Evolutionary conservation across 1,140 invertebrate genomes (phyloP).

Genomic region (Drosophila azteca): DNA sequence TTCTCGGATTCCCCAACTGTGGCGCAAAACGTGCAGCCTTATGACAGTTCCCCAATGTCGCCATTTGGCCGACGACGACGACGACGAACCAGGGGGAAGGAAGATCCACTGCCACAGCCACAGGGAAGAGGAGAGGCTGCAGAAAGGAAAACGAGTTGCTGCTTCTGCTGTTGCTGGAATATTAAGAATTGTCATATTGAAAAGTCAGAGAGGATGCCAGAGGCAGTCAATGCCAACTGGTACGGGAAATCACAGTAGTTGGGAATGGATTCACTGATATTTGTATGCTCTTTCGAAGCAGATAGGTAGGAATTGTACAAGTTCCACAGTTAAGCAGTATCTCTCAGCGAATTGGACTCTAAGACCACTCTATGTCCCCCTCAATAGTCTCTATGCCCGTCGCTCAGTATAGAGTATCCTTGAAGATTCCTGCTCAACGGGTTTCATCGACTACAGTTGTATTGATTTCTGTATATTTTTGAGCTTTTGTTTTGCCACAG

Average conservation of each 20-base stretch:
- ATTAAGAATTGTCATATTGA: constrained; percentile 81
- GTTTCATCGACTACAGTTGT: no score
- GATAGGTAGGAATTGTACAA: neutral
- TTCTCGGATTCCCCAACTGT: constrained; percentile 81
- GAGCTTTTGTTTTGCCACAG: no score
- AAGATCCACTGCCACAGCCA: constrained; percentile 19
- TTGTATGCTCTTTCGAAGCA: neutral
- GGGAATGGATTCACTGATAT: neutral
- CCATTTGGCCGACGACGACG: constrained; percentile 36
- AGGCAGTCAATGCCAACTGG: constrained; percentile 50
- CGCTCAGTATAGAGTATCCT: no score
- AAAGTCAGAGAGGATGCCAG: constrained; percentile 64
- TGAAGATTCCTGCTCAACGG: no score
- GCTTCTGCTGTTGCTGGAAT: constrained; percentile 51
- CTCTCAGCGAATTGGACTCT: no score
- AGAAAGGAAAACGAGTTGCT: constrained; percentile 64
- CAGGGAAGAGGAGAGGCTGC: constrained; percentile 34
- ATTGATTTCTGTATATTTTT: no score
- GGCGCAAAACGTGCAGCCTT: constrained; percentile 76
- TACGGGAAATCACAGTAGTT: neutral
- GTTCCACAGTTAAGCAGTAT: no score
- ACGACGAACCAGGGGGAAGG: constrained; percentile 8
- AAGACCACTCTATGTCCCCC: no score
- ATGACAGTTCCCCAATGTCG: constrained; percentile 68
- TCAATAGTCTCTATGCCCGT: no score